Evolutionary conservation across 2,888 invertebrate genomes (phyloP).

Genomic region (Trachelus stipa): DNA sequence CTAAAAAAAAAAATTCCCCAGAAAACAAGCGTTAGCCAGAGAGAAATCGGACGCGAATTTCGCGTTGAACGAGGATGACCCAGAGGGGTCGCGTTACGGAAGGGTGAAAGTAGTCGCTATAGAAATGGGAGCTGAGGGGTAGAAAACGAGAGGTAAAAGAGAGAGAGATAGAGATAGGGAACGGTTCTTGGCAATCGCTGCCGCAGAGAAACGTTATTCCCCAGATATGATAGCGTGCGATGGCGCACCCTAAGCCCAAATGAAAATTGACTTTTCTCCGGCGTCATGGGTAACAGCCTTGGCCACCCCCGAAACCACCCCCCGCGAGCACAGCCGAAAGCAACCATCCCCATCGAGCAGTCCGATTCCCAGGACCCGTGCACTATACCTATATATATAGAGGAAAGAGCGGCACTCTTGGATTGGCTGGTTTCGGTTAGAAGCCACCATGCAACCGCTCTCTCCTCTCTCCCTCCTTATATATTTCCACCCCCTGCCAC

Average conservation of each 20-base stretch:
- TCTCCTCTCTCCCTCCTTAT: neutral
- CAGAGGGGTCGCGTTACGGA: neutral
- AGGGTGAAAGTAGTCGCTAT: neutral
- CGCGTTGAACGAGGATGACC: neutral
- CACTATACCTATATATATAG: neutral
- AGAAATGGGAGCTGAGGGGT: neutral
- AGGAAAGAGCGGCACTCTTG: neutral
- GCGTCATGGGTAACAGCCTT: conserved; percentile 32
- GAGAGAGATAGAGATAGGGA: neutral
- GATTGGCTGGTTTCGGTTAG: neutral
- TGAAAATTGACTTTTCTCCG: conserved; percentile 54
- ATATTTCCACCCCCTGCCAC: neutral
- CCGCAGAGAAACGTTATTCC: conserved; percentile 44
- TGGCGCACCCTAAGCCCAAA: conserved; percentile 53
- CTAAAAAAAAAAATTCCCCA: too few species aligned
- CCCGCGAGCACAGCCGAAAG: conserved; percentile 6
- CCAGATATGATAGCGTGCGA: conserved; percentile 51
- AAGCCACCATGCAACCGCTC: neutral
- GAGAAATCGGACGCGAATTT: neutral
- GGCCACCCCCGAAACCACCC: conserved; percentile 31
- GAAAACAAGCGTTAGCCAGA: neutral
- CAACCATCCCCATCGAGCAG: neutral
- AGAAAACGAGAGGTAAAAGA: too few species aligned
- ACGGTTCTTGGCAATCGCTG: neutral
- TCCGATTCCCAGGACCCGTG: neutral